Evolutionary conservation across 23 tunicate species (phyloP), one percentile per base, ranked within the genome.

Genomic region (Halocynthia aurantium): DNA sequence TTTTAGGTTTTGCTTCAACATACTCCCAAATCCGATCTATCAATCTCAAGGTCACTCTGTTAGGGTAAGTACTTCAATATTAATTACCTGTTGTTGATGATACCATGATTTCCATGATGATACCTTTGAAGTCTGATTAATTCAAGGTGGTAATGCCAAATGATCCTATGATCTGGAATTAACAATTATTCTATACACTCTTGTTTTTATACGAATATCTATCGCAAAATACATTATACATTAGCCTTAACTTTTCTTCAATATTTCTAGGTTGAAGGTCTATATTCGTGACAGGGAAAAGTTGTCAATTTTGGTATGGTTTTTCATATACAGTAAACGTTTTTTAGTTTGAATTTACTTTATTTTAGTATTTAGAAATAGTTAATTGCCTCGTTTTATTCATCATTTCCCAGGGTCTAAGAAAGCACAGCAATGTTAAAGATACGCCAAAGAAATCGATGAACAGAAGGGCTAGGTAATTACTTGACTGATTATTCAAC

Each of bases 401-500:
- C n/a, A 58, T 58, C n/a, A 58, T 13, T 58, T 15, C 22, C 19
- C 51, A 81, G 82, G 67, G 64, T 19, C 15, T 77, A 20, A 63
- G 81, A 55, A 82, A 77, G 62, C 44, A 61, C 7, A 81, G 87
- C 52, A 62, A 52, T 55, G 65, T 78, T 21, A 63, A 50, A 18
- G 87, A 50, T 44, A 88, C 95, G 20, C 95, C 95, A 51, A 88
- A 84, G 72, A 88, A 88, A 57, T 53, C 77, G 13, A 83, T 76
- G 12, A 71, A 53, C 15, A 67, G 94, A 17, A 82, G 90, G 74
- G 84, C 84, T 57, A 85, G 90, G 90, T 85, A 84, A 31, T 1
- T 31, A 31, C 44, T 31, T 4, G 44, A 31, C 4, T 31, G 2
- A 31, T 31, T 31, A 31, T 31, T 0, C 2, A 31, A 0, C 44